Evolutionary conservation across 2,797 vertebrate genomes (phyloP).

Genomic region (Paramormyrops hopkinsi): DNA sequence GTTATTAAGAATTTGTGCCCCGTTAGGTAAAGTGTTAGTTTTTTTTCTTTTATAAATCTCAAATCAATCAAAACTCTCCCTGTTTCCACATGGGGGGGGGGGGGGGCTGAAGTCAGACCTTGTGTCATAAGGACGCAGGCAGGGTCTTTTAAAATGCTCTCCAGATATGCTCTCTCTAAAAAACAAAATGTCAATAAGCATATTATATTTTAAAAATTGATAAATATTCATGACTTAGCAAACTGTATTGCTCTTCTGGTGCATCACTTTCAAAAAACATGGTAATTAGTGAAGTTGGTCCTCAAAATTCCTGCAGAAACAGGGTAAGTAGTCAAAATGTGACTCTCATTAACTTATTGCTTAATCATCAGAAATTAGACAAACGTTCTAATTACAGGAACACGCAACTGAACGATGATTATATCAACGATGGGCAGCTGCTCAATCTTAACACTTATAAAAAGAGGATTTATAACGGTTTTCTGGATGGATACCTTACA

Average conservation of each 20-base stretch:
- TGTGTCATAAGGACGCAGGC: background rate
- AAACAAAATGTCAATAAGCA: background rate
- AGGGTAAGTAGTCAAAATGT: background rate
- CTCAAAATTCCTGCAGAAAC: background rate
- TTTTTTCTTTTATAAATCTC: background rate
- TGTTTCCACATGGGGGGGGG: background rate
- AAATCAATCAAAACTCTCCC: background rate
- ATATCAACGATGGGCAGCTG: background rate
- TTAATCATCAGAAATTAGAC: conserved; percentile 1
- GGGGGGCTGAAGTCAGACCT: background rate
- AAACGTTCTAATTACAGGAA: background rate
- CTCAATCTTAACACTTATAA: background rate
- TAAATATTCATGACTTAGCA: conserved; percentile 5
- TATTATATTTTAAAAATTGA: background rate
- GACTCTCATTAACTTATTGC: conserved; percentile 1
- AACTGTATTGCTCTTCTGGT: background rate
- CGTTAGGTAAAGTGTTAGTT: background rate
- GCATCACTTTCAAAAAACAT: background rate
- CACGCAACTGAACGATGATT: background rate
- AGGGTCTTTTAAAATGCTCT: background rate
- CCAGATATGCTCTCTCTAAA: background rate
- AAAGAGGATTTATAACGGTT: background rate
- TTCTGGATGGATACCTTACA: background rate
- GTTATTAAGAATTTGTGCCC: background rate
- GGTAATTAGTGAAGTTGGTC: background rate